A percentile compares a stretch with the other conserved stretches of the same genome.
These are phyloP conservation scores for Auanema freiburgensis DNA, from an alignment of 2,888 invertebrate genomes.

Conservation along the genomic window DNA sequence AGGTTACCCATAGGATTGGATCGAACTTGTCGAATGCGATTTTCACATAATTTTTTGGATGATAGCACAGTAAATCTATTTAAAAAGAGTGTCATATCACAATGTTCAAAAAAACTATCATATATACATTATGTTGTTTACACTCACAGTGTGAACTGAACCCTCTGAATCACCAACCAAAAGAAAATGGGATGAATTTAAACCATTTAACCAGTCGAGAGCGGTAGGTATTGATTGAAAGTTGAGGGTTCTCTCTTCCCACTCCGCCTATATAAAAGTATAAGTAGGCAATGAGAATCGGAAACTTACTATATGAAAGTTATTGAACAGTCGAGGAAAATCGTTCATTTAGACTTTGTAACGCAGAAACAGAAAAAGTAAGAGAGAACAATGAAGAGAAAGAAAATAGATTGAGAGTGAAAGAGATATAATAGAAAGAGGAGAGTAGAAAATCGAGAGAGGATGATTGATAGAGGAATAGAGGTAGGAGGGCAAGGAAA, in stretches of 20 bases:
- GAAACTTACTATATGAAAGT: background rate
- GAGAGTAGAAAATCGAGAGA: too few relatives aligned
- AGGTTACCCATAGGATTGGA: too few relatives aligned
- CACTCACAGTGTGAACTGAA: too few relatives aligned
- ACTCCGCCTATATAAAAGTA: background rate
- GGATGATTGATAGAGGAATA: too few relatives aligned
- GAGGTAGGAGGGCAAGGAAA: constrained; percentile 5
- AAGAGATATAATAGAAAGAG: too few relatives aligned
- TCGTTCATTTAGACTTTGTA: background rate
- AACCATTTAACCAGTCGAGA: background rate
- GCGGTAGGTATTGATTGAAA: background rate
- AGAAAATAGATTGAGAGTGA: background rate
- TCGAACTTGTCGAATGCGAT: too few relatives aligned
- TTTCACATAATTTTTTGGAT: too few relatives aligned
- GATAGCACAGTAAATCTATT: too few relatives aligned
- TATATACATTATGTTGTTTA: too few relatives aligned
- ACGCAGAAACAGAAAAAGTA: background rate
- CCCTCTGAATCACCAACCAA: too few relatives aligned
- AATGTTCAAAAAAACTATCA: too few relatives aligned
- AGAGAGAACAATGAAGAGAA: background rate
- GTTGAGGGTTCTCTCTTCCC: background rate
- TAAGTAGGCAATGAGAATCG: background rate
- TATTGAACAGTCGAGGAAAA: background rate
- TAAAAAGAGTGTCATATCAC: too few relatives aligned
- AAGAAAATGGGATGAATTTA: background rate